Conservation (phyloP, 23 tunicate genomes). For the Ciona savignyi region DNA sequence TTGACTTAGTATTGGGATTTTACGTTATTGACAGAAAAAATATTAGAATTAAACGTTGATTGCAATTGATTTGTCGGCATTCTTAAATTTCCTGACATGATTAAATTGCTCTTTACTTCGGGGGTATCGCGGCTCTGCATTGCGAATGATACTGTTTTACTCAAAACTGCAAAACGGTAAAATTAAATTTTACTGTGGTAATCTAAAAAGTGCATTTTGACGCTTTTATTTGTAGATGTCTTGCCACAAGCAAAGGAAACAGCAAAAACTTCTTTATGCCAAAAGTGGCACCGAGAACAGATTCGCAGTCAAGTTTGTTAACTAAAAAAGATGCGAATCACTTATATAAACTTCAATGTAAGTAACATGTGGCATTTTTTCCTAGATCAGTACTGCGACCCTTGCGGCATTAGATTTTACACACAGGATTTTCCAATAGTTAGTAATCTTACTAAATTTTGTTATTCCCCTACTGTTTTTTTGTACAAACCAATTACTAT, state of each 20-base stretch:
- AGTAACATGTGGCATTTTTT: conserved; percentile 6
- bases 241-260: conserved; percentile 20
- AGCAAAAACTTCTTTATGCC: conserved; percentile 66
- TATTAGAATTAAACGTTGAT: not conserved
- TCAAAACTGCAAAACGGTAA: not conserved
- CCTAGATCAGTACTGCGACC: no score
- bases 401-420: no score
- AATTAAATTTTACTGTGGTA: not conserved
- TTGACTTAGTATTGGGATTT: no score
- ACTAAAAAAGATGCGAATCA: conserved; percentile 86
- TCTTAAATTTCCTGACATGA: not conserved
- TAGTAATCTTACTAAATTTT: no score
- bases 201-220: no score
- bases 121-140: not conserved
- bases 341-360: conserved; percentile 85
- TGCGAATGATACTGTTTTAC: not conserved
- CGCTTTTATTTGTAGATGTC: conserved; percentile 10
- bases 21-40: not conserved
- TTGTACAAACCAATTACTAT: no score
- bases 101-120: not conserved
- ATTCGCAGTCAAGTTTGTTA: conserved; percentile 70
- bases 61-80: not conserved
- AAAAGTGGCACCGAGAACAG: conserved; percentile 79
- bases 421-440: no score
- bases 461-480: no score